Percentiles rank a stretch among this genome's conserved stretches.
Evolutionary conservation across 1,140 invertebrate species (phyloP).

Genomic region (Philopotamus ludificatus): DNA sequence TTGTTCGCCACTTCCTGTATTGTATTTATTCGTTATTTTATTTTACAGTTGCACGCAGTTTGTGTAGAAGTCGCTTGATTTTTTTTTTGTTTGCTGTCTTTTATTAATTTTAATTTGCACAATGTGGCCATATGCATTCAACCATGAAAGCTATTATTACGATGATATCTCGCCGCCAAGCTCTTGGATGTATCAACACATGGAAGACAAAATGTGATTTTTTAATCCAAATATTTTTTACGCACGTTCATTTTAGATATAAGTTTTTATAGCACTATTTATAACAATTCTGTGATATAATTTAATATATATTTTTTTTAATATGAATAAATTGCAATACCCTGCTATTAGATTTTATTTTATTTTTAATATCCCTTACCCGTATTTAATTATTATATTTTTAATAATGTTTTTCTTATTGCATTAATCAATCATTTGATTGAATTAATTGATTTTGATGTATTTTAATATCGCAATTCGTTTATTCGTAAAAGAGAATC

Average conservation of each 20-base stretch:
- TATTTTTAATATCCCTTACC: neutral
- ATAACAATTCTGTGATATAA: no score
- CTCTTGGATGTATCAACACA: neutral
- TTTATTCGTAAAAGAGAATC: neutral
- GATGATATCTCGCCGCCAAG: neutral
- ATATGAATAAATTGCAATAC: no score
- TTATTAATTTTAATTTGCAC: no score
- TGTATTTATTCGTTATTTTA: slow-evolving; percentile 12
- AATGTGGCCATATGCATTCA: slow-evolving; percentile 19
- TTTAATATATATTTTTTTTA: no score
- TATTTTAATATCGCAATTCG: neutral
- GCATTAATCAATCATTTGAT: no score
- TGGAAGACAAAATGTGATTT: slow-evolving; percentile 20
- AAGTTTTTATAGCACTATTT: no score
- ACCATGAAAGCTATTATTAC: neutral
- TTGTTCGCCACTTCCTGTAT: slow-evolving; percentile 30
- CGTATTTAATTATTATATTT: no score
- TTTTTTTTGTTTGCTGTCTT: neutral
- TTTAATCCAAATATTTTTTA: neutral
- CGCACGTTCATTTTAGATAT: neutral
- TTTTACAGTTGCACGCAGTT: slow-evolving; percentile 18
- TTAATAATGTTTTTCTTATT: no score
- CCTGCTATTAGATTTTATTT: neutral
- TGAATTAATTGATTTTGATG: no score
- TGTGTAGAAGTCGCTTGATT: slow-evolving; percentile 4